Percentiles rank a stretch among this genome's conserved stretches.
Conservation (phyloP, 1,140 invertebrate species). For the Coenobita brevimanus region DNA sequence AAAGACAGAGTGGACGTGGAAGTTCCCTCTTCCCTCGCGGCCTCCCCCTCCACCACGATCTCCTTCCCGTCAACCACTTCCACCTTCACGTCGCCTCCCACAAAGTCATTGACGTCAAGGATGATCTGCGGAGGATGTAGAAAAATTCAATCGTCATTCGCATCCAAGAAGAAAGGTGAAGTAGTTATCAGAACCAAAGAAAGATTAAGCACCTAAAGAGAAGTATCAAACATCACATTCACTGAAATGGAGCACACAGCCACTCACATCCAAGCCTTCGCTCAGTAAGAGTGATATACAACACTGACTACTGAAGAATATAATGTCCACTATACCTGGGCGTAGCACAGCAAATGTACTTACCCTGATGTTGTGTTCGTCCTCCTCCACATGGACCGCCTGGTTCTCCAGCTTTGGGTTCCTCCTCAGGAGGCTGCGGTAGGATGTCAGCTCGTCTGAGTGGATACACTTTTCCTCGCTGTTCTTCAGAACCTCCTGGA, state of each 20-base stretch:
- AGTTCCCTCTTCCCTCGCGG: slow-evolving; percentile 20
- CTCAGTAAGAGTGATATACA: too few species aligned
- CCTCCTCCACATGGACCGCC: slow-evolving; percentile 28
- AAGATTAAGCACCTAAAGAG: too few species aligned
- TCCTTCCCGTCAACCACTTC: slow-evolving; percentile 12
- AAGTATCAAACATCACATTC: too few species aligned
- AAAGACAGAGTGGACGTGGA: slow-evolving; percentile 5
- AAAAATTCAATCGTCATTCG: too few species aligned
- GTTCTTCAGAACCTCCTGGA: slow-evolving; percentile 7
- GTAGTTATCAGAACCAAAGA: too few species aligned
- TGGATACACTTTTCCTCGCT: background rate
- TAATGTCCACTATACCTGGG: too few species aligned
- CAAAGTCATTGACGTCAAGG: slow-evolving; percentile 34
- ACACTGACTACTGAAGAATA: too few species aligned
- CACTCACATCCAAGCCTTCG: too few species aligned
- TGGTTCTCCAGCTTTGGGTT: slow-evolving; percentile 19
- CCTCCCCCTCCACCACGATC: slow-evolving; percentile 16
- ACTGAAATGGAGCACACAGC: too few species aligned
- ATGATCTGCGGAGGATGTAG: slow-evolving; percentile 15
- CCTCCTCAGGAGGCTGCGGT: background rate
- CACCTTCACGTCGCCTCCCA: slow-evolving; percentile 36
- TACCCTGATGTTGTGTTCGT: background rate
- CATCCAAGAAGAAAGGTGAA: too few species aligned
- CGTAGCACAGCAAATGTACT: too few species aligned
- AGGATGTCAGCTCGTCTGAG: slow-evolving; percentile 1